phyloP scores from a whole-genome alignment of 2,888 invertebrate genomes.

The Epistrophe grossulariae region DNA sequence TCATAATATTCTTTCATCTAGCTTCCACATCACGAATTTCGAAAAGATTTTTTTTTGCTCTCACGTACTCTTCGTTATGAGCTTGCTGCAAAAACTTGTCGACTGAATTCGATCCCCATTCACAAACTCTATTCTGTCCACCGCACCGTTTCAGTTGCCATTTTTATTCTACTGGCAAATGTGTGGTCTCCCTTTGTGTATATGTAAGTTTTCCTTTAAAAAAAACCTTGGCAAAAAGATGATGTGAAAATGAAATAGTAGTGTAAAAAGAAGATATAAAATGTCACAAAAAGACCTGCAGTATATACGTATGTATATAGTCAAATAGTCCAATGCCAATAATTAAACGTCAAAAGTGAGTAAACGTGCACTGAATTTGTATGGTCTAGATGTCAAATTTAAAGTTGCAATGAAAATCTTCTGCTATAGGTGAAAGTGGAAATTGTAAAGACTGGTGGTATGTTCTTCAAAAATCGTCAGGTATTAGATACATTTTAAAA shows the following conservation, averaged over 20 bases:
- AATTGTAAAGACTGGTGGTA: background rate
- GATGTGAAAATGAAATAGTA: slow-evolving; percentile 40
- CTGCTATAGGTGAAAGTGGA: slow-evolving; percentile 22
- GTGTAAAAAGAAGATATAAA: slow-evolving; percentile 47
- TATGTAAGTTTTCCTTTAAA: background rate
- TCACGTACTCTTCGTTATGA: slow-evolving; percentile 67
- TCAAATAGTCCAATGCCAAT: slow-evolving; percentile 77
- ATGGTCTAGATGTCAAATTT: slow-evolving; percentile 39
- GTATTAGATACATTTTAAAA: background rate
- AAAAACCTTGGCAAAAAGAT: slow-evolving; percentile 34
- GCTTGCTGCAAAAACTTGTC: slow-evolving; percentile 65
- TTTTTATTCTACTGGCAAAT: slow-evolving; percentile 16
- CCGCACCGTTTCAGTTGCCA: slow-evolving; percentile 15
- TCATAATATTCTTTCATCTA: slow-evolving; percentile 27
- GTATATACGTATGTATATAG: slow-evolving; percentile 2
- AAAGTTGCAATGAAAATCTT: slow-evolving; percentile 41
- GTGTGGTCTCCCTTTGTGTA: background rate
- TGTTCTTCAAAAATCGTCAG: background rate
- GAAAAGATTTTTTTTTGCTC: slow-evolving; percentile 62
- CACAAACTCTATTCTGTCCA: slow-evolving; percentile 9
- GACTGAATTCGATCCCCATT: slow-evolving; percentile 35
- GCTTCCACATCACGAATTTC: slow-evolving; percentile 64
- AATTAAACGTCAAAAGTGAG: slow-evolving; percentile 83
- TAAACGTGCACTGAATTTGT: slow-evolving; percentile 79
- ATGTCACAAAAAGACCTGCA: slow-evolving; percentile 63